Base-by-base conservation (phyloP, 92 coral and sea anemone genomes). In the Plumapathes pennacea region DNA sequence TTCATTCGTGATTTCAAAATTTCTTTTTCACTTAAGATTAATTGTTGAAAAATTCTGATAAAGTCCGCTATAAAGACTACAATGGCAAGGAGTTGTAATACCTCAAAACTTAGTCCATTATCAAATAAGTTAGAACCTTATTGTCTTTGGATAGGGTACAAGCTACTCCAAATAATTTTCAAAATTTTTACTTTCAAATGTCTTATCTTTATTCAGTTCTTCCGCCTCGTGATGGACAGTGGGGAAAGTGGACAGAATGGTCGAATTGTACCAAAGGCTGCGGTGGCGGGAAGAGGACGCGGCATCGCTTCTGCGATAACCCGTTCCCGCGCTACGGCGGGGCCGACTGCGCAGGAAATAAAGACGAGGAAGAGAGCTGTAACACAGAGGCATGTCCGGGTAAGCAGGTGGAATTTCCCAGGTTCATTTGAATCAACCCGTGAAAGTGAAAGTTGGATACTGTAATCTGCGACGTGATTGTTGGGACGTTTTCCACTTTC, bases 221-320 rank as follows among this genome's bases (percentile, higher is more conserved):
- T 51, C 44, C 59, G 4, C 46, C 71, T 12, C 64, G 57, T 9
- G 63, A 78, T 54, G 85, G 85, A 39, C 32, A 51, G n/a, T 78
- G 85, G 85, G 72, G 85, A 1, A 17, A 51, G 15, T 78, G 85
- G 85, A 60, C 85, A 13, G 39, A 41, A 37, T 69, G 85, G 85
- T 42, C 85, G 14, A 65, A 61, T 9, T 78, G 85, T 22, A 40
- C 85, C 38, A 54, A 78, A 21, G 42, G 49, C 30, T 78, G 85
- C 33, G 62, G 54, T 27, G 78, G 85, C 27, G 85, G 85, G 38
- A 78, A 72, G 19, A 77, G 77, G 22, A 15, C 46, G 10, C 71
- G 85, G 6, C 69, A 48, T 46, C 49, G 78, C 28, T 62, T 69
- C 24, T 77, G 84, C 33, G 67, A 77, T 64, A 77, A 20, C 53